Base-by-base conservation (phyloP, 2,888 invertebrate genomes). In the Rhingia campestris region DNA sequence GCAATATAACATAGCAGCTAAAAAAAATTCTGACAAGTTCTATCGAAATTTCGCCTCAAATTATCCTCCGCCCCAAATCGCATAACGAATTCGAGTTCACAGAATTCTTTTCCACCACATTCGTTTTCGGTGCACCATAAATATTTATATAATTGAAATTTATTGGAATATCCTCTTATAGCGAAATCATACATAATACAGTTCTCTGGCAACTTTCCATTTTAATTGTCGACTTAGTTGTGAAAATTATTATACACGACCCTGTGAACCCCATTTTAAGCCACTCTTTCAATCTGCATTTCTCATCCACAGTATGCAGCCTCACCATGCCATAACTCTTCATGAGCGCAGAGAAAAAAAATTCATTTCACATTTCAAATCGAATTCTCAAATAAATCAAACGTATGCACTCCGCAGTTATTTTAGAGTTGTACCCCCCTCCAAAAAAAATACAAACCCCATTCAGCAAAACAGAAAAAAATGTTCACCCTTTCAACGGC, bases 341-440 rank as follows among this genome's bases (percentile, higher is more conserved):
- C 53, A 54, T 54, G 32, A 30, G 9, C 49, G 72, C n/a, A 41
- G 12, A 76, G 53, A 54, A 58, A 76, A 61, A n/a, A 81, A 72
- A 72, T 43, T 72, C 56, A 73, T 82, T 82, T 77, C 82, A 63
- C 72, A 61, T 77, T 82, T 67, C 67, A 69, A 73, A 82, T 82
- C 77, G 73, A 82, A 82, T 73, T 64, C 51, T 22, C 67, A 49
- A 73, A 77, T 77, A 82, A 77, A 81, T 81, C 81, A 77, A 81
- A 73, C 76, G 61, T 72, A 77, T 82, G 82, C 77, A 73, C 82
- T 82, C 67, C 12, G 45, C 61, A 58, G 45, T 51, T 59, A 61
- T 51, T 63, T 30, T 45, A n/a, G n/a, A 33, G n/a, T 6, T 22
- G 22, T 22, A 22, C 22, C 22, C 22, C 22, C 22, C 2, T 35